These are phyloP conservation scores for Galeopterus variegatus DNA, from an alignment of 2,113 vertebrate species.

Conservation along the genomic window DNA sequence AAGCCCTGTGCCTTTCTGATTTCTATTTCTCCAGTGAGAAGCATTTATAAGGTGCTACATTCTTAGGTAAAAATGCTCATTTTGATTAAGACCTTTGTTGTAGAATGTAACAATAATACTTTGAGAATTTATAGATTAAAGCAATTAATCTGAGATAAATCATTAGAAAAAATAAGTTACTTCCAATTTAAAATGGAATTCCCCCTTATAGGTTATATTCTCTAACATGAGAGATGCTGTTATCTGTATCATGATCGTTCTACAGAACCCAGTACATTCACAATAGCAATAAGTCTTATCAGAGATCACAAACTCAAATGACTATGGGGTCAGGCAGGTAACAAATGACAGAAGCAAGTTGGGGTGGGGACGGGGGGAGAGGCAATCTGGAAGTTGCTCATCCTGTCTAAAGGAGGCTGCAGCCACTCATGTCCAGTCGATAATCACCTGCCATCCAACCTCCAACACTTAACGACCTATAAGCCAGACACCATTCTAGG, in stretches of 20 bases:
- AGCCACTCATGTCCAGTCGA: not conserved
- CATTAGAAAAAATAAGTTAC: not conserved
- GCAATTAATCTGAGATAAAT: not conserved
- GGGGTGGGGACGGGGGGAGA: not conserved
- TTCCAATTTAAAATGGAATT: slow-evolving; percentile 14
- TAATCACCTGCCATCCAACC: not conserved
- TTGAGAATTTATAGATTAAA: slow-evolving; percentile 30
- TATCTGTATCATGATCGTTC: not conserved
- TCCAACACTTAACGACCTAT: not conserved
- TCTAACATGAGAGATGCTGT: not conserved
- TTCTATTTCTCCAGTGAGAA: not conserved
- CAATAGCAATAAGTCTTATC: not conserved
- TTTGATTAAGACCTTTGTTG: not conserved
- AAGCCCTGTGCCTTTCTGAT: no score
- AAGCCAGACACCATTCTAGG: not conserved
- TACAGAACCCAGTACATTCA: not conserved
- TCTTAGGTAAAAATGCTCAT: not conserved
- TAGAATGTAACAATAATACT: not conserved
- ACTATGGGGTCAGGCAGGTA: not conserved
- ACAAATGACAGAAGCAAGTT: not conserved
- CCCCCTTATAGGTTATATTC: not conserved
- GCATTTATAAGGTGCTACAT: not conserved
- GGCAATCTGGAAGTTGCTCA: rapidly evolving
- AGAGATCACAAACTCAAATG: not conserved
- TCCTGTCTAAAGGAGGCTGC: not conserved